Percentiles rank a stretch among this genome's conserved stretches.
Conservation (phyloP, 2,113 vertebrate species). For the Cephalopholis sonnerati region DNA sequence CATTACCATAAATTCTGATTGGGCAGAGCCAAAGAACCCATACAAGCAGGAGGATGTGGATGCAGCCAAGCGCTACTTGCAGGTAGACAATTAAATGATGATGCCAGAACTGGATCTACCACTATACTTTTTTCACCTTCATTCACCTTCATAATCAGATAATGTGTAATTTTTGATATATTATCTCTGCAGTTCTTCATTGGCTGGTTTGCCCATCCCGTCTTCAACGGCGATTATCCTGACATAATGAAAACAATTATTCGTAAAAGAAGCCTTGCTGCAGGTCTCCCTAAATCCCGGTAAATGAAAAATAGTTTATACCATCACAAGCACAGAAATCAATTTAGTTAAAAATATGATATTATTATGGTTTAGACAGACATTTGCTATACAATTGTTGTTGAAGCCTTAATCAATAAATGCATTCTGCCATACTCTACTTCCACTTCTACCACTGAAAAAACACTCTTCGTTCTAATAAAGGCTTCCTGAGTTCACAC, state of each 20-base stretch:
- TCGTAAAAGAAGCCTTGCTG: conserved; percentile 37
- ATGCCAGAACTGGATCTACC: background rate
- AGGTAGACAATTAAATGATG: conserved; percentile 8
- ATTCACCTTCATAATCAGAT: background rate
- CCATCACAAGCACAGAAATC: no score
- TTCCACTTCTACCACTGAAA: background rate
- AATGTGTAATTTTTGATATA: background rate
- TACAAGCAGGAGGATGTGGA: conserved; percentile 51
- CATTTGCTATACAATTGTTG: background rate
- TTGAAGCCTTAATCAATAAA: background rate
- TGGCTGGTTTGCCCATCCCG: conserved; percentile 54
- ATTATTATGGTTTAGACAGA: background rate
- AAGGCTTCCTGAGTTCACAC: conserved; percentile 92
- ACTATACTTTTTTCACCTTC: background rate
- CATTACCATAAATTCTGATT: conserved; percentile 47
- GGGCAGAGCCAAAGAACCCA: conserved; percentile 34
- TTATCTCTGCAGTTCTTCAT: conserved; percentile 36
- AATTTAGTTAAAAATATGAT: background rate
- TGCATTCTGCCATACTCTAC: background rate
- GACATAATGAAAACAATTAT: conserved; percentile 45
- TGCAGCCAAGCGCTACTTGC: conserved; percentile 29
- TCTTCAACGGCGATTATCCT: conserved; percentile 55
- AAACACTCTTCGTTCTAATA: background rate
- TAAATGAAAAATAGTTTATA: background rate
- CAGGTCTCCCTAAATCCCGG: conserved; percentile 43